Conservation (phyloP, 2,888 invertebrate species). For the Papilio protenor region DNA sequence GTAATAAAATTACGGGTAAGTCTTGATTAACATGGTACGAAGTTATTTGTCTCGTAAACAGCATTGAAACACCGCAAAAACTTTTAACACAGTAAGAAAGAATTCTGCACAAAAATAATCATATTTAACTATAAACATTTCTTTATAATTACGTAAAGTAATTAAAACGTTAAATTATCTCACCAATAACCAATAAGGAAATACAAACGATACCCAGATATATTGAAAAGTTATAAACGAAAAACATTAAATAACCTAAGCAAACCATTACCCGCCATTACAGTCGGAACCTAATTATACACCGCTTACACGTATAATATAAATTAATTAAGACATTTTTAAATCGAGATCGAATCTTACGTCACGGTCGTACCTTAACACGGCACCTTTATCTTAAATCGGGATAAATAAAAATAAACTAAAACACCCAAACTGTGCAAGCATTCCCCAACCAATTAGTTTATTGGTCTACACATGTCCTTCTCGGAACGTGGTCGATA, state of each 20-base stretch:
- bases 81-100: no score
- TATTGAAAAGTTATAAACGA: constrained; percentile 6
- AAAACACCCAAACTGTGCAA: constrained; percentile 63
- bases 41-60: no score
- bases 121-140: background rate
- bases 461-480: constrained; percentile 82
- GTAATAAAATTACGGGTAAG: no score
- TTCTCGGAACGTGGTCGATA: constrained; percentile 77
- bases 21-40: no score
- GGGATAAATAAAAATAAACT: constrained; percentile 55
- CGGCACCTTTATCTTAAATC: constrained; percentile 49
- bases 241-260: constrained; percentile 4
- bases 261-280: constrained; percentile 35
- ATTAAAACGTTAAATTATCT: background rate
- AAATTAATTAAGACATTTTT: constrained; percentile 70
- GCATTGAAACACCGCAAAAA: no score
- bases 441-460: constrained; percentile 80
- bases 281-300: constrained; percentile 37
- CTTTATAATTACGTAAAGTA: background rate
- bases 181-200: background rate
- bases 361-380: constrained; percentile 48
- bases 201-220: background rate
- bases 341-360: constrained; percentile 56
- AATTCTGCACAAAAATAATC: background rate
- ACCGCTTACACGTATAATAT: constrained; percentile 54